Evolutionary conservation across 2,888 invertebrate genomes (phyloP).

Genomic region (Ophion ellenae): DNA sequence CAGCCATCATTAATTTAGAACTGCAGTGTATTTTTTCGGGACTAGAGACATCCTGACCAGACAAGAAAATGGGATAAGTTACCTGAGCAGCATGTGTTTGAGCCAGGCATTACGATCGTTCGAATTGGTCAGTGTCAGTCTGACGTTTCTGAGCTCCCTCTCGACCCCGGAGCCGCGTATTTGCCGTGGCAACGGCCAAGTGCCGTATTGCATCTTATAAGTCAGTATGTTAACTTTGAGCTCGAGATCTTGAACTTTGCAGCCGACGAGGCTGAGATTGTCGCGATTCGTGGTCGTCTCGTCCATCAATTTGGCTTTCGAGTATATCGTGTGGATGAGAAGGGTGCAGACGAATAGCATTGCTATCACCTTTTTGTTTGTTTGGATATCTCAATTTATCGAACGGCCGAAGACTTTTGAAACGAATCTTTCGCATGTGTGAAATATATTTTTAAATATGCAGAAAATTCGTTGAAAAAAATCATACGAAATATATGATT

Average conservation of each 20-base stretch:
- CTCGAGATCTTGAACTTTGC: conserved; percentile 78
- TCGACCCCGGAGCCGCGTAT: conserved; percentile 64
- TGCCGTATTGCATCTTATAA: conserved; percentile 80
- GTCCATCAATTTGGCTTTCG: conserved; percentile 68
- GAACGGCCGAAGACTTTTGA: not conserved
- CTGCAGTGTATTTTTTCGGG: not conserved
- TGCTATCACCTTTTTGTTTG: conserved; percentile 67
- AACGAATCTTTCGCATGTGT: not conserved
- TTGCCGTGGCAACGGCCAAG: conserved; percentile 77
- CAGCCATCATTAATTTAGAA: not conserved
- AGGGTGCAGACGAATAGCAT: conserved; percentile 69
- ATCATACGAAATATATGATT: not conserved
- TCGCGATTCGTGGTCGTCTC: conserved; percentile 67
- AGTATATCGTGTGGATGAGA: conserved; percentile 72
- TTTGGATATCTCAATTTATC: conserved; percentile 11
- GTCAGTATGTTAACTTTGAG: conserved; percentile 78
- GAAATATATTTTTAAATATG: not conserved
- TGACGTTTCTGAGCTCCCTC: conserved; percentile 68
- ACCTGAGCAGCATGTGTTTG: conserved; percentile 74
- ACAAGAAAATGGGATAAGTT: not conserved
- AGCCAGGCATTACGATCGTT: conserved; percentile 74
- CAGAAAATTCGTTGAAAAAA: not conserved
- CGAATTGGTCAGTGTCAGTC: conserved; percentile 72
- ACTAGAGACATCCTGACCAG: not conserved
- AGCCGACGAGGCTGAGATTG: conserved; percentile 72